Evolutionary conservation across 1,140 invertebrate species (phyloP).

Genomic region (Zelostemma sp.): DNA sequence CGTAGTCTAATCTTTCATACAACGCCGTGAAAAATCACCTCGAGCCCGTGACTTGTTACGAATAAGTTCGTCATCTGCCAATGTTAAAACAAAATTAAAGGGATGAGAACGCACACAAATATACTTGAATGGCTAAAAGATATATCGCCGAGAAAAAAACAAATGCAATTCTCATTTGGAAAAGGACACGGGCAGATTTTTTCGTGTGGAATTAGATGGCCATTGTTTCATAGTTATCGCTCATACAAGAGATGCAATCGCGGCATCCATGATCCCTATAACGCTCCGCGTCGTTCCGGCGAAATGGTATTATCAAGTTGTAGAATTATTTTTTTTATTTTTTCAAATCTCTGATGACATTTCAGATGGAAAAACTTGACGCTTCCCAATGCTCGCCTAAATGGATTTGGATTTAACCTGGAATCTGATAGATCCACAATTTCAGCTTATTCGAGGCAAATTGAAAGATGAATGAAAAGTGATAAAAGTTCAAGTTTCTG

Average conservation of each 20-base stretch:
- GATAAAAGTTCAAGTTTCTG: conserved; percentile 8
- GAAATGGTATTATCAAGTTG: no score
- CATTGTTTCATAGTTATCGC: neutral
- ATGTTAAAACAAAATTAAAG: no score
- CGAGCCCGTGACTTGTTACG: no score
- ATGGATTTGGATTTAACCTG: no score
- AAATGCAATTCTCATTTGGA: no score
- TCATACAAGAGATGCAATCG: conserved; percentile 1
- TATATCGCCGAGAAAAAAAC: no score
- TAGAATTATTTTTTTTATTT: neutral
- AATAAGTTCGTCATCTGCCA: no score
- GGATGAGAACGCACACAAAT: no score
- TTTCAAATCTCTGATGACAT: neutral
- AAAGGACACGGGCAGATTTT: neutral
- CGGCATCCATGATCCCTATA: neutral
- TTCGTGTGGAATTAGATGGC: neutral
- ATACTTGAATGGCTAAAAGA: no score
- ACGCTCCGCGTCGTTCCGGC: no score
- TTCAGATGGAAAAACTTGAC: neutral
- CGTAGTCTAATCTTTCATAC: conserved; percentile 43
- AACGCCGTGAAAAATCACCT: conserved; percentile 47
- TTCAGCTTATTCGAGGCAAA: conserved; percentile 2
- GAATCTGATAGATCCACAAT: no score
- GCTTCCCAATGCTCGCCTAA: conserved; percentile 1
- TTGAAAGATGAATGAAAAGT: conserved; percentile 9